A percentile compares a stretch with the other conserved stretches of the same genome.
Evolutionary conservation across 35 echinoderm and acorn worm species (phyloP).

Genomic region (Amphiura filiformis): DNA sequence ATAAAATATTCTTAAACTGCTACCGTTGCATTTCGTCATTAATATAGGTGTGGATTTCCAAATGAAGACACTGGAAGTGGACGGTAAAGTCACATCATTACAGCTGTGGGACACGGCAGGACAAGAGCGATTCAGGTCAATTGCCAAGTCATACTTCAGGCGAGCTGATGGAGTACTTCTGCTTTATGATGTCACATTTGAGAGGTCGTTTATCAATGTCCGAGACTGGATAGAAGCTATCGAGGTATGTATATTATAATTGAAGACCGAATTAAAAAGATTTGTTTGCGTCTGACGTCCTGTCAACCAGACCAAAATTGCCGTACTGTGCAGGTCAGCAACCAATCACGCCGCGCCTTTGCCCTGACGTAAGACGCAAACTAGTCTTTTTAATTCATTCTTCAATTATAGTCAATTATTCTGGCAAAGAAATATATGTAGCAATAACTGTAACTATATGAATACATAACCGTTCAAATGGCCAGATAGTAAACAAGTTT

Average conservation of each 20-base stretch:
- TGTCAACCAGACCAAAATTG: too few species aligned
- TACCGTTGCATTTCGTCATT: too few species aligned
- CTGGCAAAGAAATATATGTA: not conserved
- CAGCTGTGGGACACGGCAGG: conserved; percentile 97
- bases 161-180: conserved; percentile 93
- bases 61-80: conserved; percentile 86
- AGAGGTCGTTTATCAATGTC: conserved; percentile 98
- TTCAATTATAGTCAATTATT: not conserved
- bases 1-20: too few species aligned
- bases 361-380: too few species aligned
- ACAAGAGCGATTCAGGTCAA: conserved; percentile 86
- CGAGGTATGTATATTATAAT: conserved; percentile 63
- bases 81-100: conserved; percentile 84
- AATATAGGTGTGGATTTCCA: conserved; percentile 89
- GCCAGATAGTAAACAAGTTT: too few species aligned
- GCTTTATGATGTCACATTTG: conserved; percentile 86
- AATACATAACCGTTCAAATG: not conserved
- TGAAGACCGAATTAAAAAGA: too few species aligned
- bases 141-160: conserved; percentile 97
- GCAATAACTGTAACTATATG: not conserved
- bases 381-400: too few species aligned
- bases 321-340: too few species aligned
- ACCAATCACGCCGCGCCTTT: too few species aligned
- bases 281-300: too few species aligned
- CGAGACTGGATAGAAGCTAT: conserved; percentile 98